Base-by-base conservation (phyloP, 2,113 vertebrate genomes). In the Amblyopsis rosae region DNA sequence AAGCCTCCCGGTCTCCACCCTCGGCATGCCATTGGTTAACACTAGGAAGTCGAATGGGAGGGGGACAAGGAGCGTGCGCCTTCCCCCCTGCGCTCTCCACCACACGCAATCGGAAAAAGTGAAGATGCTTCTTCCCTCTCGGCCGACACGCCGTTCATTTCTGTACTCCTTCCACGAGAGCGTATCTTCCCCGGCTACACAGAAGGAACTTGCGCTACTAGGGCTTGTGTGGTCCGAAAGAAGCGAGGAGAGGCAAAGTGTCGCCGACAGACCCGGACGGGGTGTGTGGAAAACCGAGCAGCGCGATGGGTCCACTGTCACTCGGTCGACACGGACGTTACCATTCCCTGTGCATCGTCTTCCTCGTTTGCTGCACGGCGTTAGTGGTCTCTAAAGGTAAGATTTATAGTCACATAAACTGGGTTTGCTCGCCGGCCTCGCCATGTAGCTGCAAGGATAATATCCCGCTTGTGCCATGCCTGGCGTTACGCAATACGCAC, bases 341-440 rank as follows among this genome's bases (percentile, higher is more conserved):
- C 82, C 80, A 82, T 65, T 65, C 59, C 78, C 32, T 60, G 75
- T 90, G 75, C 72, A 72, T 91, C 80, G 66, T 88, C 76, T 60
- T 90, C 3, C 86, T 92, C 9, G 55, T 88, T 26, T 79, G 77
- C 33, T 86, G 78, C 81, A 55, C 82, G 4, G 59, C 70, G 3
- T 64, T 71, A 8, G 83, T 77, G 5, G 19, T 81, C 77, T 79
- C 79, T 66, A 92, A 89, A 92, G 93, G 93, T 93, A 91, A 80
- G 91, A 63, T 51, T 57, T 32, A 35, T n/a, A 6, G 45, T 46
- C 46, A 17, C 62, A 59, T 65, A 9, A 26, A 26, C 26, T 26
- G 26, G 2, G 26, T 26, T 41, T 32, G 6, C 12, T 51, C 63
- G 59, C 62, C 65, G 51, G 13, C 16, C 13, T 63, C 35, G n/a